phyloP scores from a whole-genome alignment of 2,888 invertebrate genomes.

The Ganaspis brasiliensis region DNA sequence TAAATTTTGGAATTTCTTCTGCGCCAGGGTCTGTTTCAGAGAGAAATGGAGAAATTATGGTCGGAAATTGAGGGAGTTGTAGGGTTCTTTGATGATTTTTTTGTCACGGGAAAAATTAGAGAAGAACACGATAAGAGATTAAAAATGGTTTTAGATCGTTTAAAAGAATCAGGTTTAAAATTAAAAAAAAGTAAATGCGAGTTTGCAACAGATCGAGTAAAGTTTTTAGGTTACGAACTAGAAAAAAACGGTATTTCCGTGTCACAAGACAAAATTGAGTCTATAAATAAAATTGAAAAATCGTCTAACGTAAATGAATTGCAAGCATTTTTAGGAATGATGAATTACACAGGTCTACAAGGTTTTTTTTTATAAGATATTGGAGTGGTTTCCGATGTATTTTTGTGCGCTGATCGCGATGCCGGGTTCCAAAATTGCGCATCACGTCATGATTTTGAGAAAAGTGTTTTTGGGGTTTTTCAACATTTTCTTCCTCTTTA shows the following conservation, averaged over 20 bases:
- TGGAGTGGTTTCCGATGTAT: no score
- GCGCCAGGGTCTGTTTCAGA: slow-evolving; percentile 57
- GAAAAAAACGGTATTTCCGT: slow-evolving; percentile 29
- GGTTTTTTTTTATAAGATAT: no score
- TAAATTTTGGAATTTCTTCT: slow-evolving; percentile 48
- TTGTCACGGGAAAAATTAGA: slow-evolving; percentile 19
- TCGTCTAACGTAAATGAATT: slow-evolving; percentile 60
- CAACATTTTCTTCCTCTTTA: no score
- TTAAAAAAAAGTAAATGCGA: slow-evolving; percentile 44
- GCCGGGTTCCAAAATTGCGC: no score
- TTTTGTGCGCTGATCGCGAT: no score
- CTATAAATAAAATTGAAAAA: slow-evolving; percentile 47
- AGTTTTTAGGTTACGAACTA: slow-evolving; percentile 44
- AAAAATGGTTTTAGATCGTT: slow-evolving; percentile 19
- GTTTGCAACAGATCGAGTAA: slow-evolving; percentile 4
- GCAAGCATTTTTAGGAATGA: slow-evolving; percentile 63
- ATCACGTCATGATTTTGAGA: no score
- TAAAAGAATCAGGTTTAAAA: slow-evolving; percentile 34
- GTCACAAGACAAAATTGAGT: slow-evolving; percentile 37
- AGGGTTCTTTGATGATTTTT: slow-evolving; percentile 39
- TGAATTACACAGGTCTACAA: no score
- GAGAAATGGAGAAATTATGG: slow-evolving; percentile 55
- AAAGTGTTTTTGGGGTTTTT: no score
- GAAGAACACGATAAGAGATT: slow-evolving; percentile 39
- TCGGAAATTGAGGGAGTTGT: slow-evolving; percentile 24